phyloP scores from a whole-genome alignment of 2,113 vertebrate genomes.

The Corvus cornix region DNA sequence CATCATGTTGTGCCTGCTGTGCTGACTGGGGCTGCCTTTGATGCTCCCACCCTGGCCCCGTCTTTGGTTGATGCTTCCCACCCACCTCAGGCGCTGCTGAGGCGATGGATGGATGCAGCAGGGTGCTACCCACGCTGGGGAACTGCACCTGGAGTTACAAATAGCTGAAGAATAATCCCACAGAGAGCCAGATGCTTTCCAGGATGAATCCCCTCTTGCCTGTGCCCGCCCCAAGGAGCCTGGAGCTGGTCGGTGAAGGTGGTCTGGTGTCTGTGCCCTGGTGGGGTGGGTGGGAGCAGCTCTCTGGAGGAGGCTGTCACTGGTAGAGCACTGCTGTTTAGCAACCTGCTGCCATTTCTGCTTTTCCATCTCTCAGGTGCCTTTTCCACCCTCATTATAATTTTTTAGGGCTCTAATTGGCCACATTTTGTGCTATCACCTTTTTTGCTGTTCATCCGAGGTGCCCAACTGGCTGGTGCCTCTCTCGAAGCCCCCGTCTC shows the following conservation, averaged over 20 bases:
- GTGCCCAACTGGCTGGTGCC: conserved; percentile 40
- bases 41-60: background rate
- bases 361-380: background rate
- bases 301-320: background rate
- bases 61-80: background rate
- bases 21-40: background rate
- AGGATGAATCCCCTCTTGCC: background rate
- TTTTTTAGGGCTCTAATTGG: conserved; percentile 5
- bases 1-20: conserved; percentile 5
- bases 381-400: background rate
- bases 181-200: background rate
- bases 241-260: background rate
- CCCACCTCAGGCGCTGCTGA: background rate
- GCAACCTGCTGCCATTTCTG: background rate
- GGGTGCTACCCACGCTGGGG: background rate
- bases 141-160: background rate
- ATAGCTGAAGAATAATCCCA: background rate
- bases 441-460: background rate
- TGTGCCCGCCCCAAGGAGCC: fast-evolving
- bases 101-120: background rate
- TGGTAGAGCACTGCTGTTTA: background rate
- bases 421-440: background rate
- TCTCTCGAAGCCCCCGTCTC: background rate
- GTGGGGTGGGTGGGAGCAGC: background rate
- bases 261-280: background rate